These are phyloP conservation scores for Danio kyathit DNA, from an alignment of 2,797 vertebrate genomes.

Conservation along the genomic window DNA sequence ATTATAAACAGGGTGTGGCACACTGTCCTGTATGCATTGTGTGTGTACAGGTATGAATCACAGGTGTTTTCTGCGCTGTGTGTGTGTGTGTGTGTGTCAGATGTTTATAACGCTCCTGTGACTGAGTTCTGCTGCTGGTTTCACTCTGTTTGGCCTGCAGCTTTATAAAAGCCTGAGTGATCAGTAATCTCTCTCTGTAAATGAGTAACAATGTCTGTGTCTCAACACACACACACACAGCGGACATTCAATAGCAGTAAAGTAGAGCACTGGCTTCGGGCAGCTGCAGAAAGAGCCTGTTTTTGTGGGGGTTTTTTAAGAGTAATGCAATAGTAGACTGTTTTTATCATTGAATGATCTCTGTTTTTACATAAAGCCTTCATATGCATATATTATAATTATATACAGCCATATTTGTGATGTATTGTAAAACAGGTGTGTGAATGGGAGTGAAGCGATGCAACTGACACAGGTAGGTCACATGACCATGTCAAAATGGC, in stretches of 20 bases:
- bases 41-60: not conserved
- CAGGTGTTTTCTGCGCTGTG: not conserved
- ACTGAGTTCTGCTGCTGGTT: too few species aligned
- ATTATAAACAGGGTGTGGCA: too few species aligned
- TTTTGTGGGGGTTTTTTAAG: not conserved
- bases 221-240: too few species aligned
- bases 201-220: slow-evolving; percentile 9
- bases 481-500: too few species aligned
- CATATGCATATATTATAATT: not conserved
- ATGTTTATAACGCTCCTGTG: not conserved
- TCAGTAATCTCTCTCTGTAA: slow-evolving; percentile 4
- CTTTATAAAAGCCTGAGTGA: not conserved
- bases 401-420: not conserved
- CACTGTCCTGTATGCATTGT: not conserved
- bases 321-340: too few species aligned
- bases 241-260: not conserved
- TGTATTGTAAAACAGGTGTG: too few species aligned
- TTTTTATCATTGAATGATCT: not conserved
- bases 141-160: not conserved
- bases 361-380: not conserved
- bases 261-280: not conserved
- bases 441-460: too few species aligned
- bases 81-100: too few species aligned
- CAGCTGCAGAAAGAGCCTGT: not conserved
- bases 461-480: too few species aligned